Percentiles rank a stretch among this genome's conserved stretches.
These are phyloP conservation scores for Drosophila kambysellisi DNA, from an alignment of 2,888 invertebrate genomes.

Conservation along the genomic window DNA sequence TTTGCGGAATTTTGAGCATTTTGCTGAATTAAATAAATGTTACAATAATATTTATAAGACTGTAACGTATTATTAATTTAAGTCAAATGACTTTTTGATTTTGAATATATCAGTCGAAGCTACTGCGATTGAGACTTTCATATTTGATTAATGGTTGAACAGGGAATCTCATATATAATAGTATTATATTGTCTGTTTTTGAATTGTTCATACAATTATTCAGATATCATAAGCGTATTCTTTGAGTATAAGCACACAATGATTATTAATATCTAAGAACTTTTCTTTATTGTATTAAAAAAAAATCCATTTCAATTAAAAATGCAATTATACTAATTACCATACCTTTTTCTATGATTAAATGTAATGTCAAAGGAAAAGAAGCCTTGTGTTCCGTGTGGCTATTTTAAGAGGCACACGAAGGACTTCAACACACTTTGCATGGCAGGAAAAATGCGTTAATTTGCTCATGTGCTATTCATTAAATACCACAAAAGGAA, in stretches of 20 bases:
- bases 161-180: not conserved
- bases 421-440: not conserved
- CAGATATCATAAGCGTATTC: not conserved
- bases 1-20: conserved; percentile 52
- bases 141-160: not conserved
- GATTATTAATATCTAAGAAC: not conserved
- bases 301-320: not conserved
- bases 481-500: conserved; percentile 65
- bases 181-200: not conserved
- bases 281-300: not conserved
- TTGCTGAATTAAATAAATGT: not conserved
- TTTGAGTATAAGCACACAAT: not conserved
- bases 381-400: conserved; percentile 5
- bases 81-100: not conserved
- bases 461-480: conserved; percentile 53
- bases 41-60: not conserved
- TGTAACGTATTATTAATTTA: not conserved
- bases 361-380: not conserved
- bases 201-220: not conserved
- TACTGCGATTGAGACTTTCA: conserved; percentile 1
- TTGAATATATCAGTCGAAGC: not conserved
- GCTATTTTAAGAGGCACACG: conserved; percentile 44
- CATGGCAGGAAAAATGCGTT: conserved; percentile 24
- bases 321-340: not conserved
- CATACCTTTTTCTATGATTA: not conserved